phyloP scores from a whole-genome alignment of 2,888 invertebrate genomes.

The Morpho deidamia region DNA sequence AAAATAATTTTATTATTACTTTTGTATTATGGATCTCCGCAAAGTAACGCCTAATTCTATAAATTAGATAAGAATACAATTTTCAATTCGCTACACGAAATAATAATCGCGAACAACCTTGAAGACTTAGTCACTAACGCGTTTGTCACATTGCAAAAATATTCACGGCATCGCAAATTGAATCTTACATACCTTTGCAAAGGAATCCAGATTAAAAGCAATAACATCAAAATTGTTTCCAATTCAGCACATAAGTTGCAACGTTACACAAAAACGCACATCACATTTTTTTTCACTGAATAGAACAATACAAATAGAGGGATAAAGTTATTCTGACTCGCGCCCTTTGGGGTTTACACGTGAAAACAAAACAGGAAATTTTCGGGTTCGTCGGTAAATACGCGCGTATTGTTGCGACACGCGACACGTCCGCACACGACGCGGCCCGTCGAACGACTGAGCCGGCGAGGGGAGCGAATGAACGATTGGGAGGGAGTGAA shows the following conservation, averaged over 20 bases:
- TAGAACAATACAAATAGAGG: slow-evolving; percentile 49
- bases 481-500: slow-evolving; percentile 50
- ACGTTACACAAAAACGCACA: slow-evolving; percentile 63
- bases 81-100: slow-evolving; percentile 11
- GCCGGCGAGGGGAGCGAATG: slow-evolving; percentile 43
- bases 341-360: slow-evolving; percentile 39
- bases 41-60: no score
- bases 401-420: slow-evolving; percentile 35
- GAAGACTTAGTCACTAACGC: slow-evolving; percentile 25
- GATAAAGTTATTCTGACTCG: slow-evolving; percentile 44
- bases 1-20: no score
- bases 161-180: background rate
- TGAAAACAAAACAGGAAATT: slow-evolving; percentile 45
- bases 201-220: slow-evolving; percentile 39
- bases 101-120: slow-evolving; percentile 35
- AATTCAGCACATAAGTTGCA: slow-evolving; percentile 69
- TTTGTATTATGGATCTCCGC: no score
- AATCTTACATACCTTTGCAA: slow-evolving; percentile 17
- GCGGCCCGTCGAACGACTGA: slow-evolving; percentile 59
- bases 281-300: slow-evolving; percentile 71
- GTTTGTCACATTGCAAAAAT: no score
- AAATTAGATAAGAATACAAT: slow-evolving; percentile 4
- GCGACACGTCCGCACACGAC: slow-evolving; percentile 23
- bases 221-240: slow-evolving; percentile 46
- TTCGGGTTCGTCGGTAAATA: slow-evolving; percentile 50